Evolutionary conservation across 2,888 invertebrate genomes (phyloP).

Genomic region (Drosophila niveifrons): DNA sequence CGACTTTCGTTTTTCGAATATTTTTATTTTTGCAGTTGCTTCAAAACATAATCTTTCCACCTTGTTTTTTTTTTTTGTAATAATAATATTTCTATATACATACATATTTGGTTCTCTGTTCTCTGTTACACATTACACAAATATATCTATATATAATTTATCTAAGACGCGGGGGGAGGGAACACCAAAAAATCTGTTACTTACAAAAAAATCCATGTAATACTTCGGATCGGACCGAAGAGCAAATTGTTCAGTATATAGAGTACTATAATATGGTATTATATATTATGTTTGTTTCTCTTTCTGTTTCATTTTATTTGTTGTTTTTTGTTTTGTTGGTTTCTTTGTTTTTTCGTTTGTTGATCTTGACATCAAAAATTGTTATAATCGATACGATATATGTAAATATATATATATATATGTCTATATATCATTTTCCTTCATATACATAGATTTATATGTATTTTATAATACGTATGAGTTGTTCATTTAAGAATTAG

Average conservation of each 20-base stretch:
- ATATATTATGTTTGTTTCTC: slow-evolving; percentile 1
- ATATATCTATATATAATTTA: slow-evolving; percentile 14
- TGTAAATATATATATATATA: slow-evolving; percentile 28
- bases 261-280: neutral
- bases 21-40: slow-evolving; percentile 17
- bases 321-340: neutral
- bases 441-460: slow-evolving; percentile 26
- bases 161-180: slow-evolving; percentile 7
- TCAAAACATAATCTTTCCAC: slow-evolving; percentile 1
- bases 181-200: slow-evolving; percentile 28
- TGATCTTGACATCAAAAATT: slow-evolving; percentile 43
- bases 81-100: slow-evolving; percentile 22
- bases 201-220: slow-evolving; percentile 22
- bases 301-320: slow-evolving; percentile 17
- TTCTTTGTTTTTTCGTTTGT: neutral
- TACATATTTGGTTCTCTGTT: slow-evolving; percentile 40
- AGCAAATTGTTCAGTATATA: slow-evolving; percentile 1
- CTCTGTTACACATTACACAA: slow-evolving; percentile 32
- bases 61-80: neutral
- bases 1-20: slow-evolving; percentile 8
- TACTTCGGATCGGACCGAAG: slow-evolving; percentile 47
- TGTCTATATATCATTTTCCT: slow-evolving; percentile 22
- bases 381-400: slow-evolving; percentile 47
- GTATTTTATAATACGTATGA: slow-evolving; percentile 58
- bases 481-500: slow-evolving; percentile 54